These are phyloP conservation scores for Hirtodrosophila confusa DNA, from an alignment of 2,888 invertebrate genomes.

Conservation along the genomic window DNA sequence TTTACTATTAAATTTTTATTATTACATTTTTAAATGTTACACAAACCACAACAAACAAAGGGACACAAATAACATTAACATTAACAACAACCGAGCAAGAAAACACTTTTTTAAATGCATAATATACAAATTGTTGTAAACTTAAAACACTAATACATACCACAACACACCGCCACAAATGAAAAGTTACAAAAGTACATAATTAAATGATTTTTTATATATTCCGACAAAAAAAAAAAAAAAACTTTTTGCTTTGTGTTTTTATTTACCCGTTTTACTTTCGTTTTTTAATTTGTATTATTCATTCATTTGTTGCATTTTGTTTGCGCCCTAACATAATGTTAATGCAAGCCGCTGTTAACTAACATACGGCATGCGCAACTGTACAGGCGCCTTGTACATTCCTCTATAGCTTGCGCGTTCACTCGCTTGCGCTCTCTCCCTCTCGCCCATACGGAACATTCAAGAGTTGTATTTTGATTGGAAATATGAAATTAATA, in stretches of 20 bases:
- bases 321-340: conserved; percentile 39
- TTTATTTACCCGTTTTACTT: conserved; percentile 21
- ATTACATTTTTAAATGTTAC: conserved; percentile 73
- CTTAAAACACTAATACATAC: conserved; percentile 28
- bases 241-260: conserved; percentile 43
- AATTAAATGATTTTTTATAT: conserved; percentile 70
- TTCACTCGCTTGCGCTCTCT: conserved; percentile 1
- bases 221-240: conserved; percentile 62
- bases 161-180: conserved; percentile 44
- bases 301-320: conserved; percentile 22
- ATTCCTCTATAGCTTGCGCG: conserved; percentile 3
- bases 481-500: conserved; percentile 25
- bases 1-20: conserved; percentile 60
- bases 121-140: conserved; percentile 45
- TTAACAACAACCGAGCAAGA: conserved; percentile 39
- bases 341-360: conserved; percentile 25
- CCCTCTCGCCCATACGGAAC: conserved; percentile 14
- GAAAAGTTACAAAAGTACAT: conserved; percentile 59
- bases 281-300: conserved; percentile 19
- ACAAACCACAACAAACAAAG: conserved; percentile 49
- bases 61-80: conserved; percentile 60
- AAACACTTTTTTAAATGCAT: conserved; percentile 30
- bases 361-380: conserved; percentile 6
- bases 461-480: conserved; percentile 18
- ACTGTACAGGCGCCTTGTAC: conserved; percentile 9